These are phyloP conservation scores for Anolis sagrei DNA, from an alignment of 2,113 vertebrate species.

Conservation along the genomic window DNA sequence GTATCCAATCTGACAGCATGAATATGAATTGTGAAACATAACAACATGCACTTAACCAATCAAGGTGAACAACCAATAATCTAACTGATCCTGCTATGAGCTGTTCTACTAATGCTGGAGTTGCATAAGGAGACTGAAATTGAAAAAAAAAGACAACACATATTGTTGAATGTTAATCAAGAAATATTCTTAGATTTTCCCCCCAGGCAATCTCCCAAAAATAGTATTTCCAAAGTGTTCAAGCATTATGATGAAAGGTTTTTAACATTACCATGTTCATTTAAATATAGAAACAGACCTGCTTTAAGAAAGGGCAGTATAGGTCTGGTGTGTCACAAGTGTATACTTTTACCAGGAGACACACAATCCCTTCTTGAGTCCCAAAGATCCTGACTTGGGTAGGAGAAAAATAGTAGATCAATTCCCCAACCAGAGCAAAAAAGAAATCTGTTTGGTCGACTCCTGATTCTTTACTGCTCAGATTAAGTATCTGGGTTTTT, in stretches of 20 bases:
- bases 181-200: too few relatives aligned
- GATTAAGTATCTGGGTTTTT: not conserved
- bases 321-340: too few relatives aligned
- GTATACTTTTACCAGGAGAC: too few relatives aligned
- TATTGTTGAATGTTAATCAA: too few relatives aligned
- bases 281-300: too few relatives aligned
- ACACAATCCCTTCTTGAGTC: not conserved
- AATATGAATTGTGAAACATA: accelerated
- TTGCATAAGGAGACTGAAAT: not conserved
- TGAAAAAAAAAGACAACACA: too few relatives aligned
- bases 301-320: too few relatives aligned
- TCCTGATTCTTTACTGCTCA: not conserved
- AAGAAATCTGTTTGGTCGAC: not conserved
- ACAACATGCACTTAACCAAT: not conserved
- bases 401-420: not conserved
- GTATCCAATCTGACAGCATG: not conserved
- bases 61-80: not conserved
- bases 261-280: too few relatives aligned
- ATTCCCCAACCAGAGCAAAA: not conserved
- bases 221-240: not conserved
- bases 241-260: too few relatives aligned
- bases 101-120: too few relatives aligned
- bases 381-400: not conserved
- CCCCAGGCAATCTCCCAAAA: too few relatives aligned
- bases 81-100: not conserved